These are phyloP conservation scores for Ariopsis seemanni DNA, from an alignment of 2,113 vertebrate genomes.

Conservation along the genomic window DNA sequence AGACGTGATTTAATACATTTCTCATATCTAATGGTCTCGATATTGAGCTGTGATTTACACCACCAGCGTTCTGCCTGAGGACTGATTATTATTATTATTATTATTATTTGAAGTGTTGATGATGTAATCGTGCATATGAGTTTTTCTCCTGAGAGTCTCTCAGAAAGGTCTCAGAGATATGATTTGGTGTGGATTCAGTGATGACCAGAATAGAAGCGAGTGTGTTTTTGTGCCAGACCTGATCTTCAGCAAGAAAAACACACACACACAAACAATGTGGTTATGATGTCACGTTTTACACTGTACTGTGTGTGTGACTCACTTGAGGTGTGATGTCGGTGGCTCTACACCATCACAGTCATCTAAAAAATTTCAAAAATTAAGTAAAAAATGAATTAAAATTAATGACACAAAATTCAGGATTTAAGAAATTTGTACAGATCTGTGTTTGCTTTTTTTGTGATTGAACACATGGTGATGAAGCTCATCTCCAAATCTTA, in stretches of 20 bases:
- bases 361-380: background rate
- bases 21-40: no score
- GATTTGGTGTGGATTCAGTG: background rate
- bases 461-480: background rate
- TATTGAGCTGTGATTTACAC: no score
- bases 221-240: background rate
- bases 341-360: background rate
- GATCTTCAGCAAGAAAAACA: background rate
- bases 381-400: no score
- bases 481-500: background rate
- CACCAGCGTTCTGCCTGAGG: no score
- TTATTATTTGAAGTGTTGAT: no score
- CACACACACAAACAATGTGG: background rate
- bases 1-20: no score
- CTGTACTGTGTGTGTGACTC: conserved; percentile 10
- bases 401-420: background rate
- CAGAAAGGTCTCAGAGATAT: no score
- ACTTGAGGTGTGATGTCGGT: background rate
- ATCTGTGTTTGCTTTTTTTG: background rate
- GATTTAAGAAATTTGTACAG: background rate
- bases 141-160: no score
- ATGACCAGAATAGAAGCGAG: conserved; percentile 24
- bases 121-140: no score
- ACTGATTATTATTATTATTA: no score
- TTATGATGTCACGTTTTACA: background rate